A percentile compares a stretch with the other conserved stretches of the same genome.
Evolutionary conservation across 2,888 invertebrate genomes (phyloP).

Genomic region (Phania funesta): DNA sequence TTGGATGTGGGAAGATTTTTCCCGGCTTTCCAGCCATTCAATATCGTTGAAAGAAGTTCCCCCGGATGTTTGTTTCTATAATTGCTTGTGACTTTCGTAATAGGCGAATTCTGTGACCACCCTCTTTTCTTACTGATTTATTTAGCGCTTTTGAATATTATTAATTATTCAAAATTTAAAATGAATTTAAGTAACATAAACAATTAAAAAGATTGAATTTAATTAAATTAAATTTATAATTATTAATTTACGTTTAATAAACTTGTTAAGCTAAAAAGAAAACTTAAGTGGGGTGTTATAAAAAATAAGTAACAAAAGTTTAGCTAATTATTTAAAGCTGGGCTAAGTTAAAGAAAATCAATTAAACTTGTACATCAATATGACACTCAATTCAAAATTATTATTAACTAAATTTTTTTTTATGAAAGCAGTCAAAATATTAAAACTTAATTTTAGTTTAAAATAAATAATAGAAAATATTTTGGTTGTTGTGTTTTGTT

Average conservation of each 20-base stretch:
- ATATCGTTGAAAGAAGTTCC: no score
- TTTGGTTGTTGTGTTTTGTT: background rate
- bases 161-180: background rate
- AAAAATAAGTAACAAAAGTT: background rate
- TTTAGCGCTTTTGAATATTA: background rate
- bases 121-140: background rate
- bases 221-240: background rate
- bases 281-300: slow-evolving; percentile 24
- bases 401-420: background rate
- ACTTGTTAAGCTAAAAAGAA: background rate
- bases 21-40: no score
- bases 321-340: slow-evolving; percentile 60
- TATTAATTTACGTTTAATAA: background rate
- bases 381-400: slow-evolving; percentile 28
- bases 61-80: no score
- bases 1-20: no score
- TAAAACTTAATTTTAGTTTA: slow-evolving; percentile 25
- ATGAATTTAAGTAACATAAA: background rate
- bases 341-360: slow-evolving; percentile 35
- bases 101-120: background rate
- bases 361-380: slow-evolving; percentile 32
- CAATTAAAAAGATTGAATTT: background rate
- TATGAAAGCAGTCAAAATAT: slow-evolving; percentile 45
- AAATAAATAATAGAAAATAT: slow-evolving; percentile 46
- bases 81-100: no score